phyloP scores from a whole-genome alignment of 2,888 invertebrate genomes.

The Steinernema scapterisci region DNA sequence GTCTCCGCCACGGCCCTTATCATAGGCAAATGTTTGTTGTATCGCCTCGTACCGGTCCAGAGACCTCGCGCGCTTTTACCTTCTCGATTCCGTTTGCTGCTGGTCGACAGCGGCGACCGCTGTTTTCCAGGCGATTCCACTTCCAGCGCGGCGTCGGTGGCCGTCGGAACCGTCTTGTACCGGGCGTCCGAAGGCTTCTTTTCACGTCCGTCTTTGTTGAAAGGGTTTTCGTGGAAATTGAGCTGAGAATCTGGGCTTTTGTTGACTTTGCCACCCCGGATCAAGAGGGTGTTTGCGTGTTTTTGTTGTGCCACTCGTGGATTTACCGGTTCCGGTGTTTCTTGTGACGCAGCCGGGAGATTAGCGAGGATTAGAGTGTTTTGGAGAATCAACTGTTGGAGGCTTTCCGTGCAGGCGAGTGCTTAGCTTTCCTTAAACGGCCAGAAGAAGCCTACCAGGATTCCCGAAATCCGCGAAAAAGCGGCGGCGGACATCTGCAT shows the following conservation, averaged over 20 bases:
- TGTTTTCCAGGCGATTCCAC: conserved; percentile 9
- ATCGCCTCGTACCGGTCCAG: conserved; percentile 20
- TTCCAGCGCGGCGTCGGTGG: not conserved
- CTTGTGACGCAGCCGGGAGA: too few relatives aligned
- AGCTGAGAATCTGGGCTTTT: not conserved
- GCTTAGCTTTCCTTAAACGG: too few relatives aligned
- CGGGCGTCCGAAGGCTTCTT: not conserved
- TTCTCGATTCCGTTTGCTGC: conserved; percentile 19
- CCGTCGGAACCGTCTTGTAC: not conserved
- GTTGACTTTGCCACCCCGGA: not conserved
- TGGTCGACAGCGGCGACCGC: not conserved
- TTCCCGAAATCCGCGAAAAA: too few relatives aligned
- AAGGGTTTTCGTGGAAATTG: not conserved
- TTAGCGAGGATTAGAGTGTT: too few relatives aligned
- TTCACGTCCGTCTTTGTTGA: not conserved
- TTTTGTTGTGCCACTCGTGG: not conserved
- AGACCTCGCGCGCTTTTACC: conserved; percentile 22
- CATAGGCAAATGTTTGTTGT: conserved; percentile 30
- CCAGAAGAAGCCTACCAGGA: too few relatives aligned
- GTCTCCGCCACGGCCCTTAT: conserved; percentile 10
- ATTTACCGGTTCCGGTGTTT: not conserved
- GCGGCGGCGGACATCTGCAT: too few relatives aligned
- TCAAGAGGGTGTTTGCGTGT: not conserved
- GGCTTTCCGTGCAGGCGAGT: too few relatives aligned
- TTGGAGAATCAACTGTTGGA: too few relatives aligned